Evolutionary conservation across 2,797 vertebrate species (phyloP).

Genomic region (Cossypha caffra): DNA sequence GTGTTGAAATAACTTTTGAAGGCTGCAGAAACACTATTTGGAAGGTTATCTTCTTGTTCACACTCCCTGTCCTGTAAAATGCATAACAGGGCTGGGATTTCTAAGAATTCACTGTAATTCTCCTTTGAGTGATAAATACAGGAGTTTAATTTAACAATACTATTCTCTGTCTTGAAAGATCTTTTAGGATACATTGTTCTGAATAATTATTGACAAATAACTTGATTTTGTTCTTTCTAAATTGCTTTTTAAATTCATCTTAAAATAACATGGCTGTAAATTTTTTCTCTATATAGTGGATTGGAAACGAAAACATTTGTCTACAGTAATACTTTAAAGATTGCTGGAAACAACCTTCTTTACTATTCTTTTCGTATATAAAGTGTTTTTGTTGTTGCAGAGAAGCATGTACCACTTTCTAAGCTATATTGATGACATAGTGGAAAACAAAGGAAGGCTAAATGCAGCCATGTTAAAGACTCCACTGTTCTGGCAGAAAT

Average conservation of each 20-base stretch:
- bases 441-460: conserved; percentile 1
- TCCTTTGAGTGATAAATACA: neutral
- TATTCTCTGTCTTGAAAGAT: neutral
- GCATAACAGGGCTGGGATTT: neutral
- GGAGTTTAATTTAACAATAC: neutral
- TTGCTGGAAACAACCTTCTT: neutral
- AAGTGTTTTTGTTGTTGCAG: neutral
- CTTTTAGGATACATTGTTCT: neutral
- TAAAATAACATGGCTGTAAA: neutral
- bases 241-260: neutral
- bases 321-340: neutral
- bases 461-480: conserved; percentile 13
- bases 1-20: conserved; percentile 51
- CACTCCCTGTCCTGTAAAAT: neutral
- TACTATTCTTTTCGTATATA: neutral
- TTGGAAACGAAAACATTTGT: neutral
- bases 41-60: conserved; percentile 7
- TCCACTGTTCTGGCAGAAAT: conserved; percentile 21
- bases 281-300: neutral
- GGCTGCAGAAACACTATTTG: conserved; percentile 8
- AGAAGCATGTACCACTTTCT: neutral
- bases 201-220: neutral
- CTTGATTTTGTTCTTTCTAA: neutral
- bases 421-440: neutral
- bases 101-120: neutral